Percentiles rank a stretch among this genome's conserved stretches.
Evolutionary conservation across 2,797 vertebrate genomes (phyloP).

Genomic region (Tachyglossus aculeatus): DNA sequence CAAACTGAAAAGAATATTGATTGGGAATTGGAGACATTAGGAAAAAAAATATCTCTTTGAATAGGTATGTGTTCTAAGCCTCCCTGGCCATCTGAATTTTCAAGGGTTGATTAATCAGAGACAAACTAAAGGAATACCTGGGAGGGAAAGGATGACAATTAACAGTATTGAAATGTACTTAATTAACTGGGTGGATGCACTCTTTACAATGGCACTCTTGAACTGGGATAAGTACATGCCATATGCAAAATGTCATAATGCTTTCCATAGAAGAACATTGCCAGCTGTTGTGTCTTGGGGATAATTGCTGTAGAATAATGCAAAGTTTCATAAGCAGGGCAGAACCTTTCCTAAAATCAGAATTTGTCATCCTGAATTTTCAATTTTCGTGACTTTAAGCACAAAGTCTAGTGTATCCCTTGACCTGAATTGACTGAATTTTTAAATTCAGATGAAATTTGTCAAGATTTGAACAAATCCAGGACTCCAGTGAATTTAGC

Average conservation of each 20-base stretch:
- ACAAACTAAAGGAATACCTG: not conserved
- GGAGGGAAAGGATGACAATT: not conserved
- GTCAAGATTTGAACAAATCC: no score
- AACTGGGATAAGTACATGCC: not conserved
- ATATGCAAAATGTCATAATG: no score
- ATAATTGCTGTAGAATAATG: slow-evolving; percentile 12
- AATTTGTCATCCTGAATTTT: no score
- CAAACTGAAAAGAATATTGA: slow-evolving; percentile 5
- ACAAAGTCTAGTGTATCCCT: no score
- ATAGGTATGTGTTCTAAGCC: slow-evolving; percentile 1
- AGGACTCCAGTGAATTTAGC: no score
- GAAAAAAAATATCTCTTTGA: slow-evolving; percentile 5
- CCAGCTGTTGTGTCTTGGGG: not conserved
- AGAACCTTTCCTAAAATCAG: no score
- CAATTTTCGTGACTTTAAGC: no score
- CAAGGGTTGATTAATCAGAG: not conserved
- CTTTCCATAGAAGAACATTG: not conserved
- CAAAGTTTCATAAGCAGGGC: slow-evolving; percentile 25
- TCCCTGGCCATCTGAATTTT: not conserved
- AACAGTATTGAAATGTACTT: not conserved
- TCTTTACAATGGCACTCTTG: not conserved
- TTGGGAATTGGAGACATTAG: not conserved
- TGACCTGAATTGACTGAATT: no score
- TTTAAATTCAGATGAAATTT: no score
- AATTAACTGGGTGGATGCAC: not conserved